These are phyloP conservation scores for Crotalus helleri DNA, from an alignment of 2,113 vertebrate species.

Conservation along the genomic window DNA sequence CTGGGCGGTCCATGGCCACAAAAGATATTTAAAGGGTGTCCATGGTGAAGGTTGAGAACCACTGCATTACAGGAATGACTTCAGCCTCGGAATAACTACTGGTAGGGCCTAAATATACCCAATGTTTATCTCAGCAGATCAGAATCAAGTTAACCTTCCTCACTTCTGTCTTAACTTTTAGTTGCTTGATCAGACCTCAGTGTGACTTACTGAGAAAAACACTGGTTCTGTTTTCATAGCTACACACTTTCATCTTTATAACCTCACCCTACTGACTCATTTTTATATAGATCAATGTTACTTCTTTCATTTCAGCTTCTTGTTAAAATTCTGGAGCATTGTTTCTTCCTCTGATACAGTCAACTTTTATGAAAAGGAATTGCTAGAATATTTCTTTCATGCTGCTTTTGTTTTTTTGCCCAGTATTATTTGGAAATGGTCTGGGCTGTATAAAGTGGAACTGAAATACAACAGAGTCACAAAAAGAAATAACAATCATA, in stretches of 20 bases:
- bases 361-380: not conserved
- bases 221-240: not conserved
- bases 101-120: not conserved
- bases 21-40: not conserved
- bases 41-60: not conserved
- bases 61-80: not conserved
- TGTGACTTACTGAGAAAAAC: not conserved
- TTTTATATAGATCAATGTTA: not conserved
- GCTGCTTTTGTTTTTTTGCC: not conserved
- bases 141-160: not conserved
- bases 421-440: not conserved
- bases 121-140: not conserved
- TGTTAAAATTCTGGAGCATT: not conserved
- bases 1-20: not conserved
- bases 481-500: constrained; percentile 19
- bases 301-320: not conserved
- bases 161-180: not conserved
- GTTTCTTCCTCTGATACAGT: constrained; percentile 7
- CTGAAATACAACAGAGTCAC: constrained; percentile 9
- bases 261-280: not conserved
- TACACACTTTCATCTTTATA: not conserved
- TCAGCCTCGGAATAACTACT: not conserved
- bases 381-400: constrained; percentile 2
- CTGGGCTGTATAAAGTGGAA: constrained; percentile 23
- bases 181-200: not conserved